Base-by-base conservation (phyloP, 2,888 invertebrate species). In the Polymixis flavicincta region DNA sequence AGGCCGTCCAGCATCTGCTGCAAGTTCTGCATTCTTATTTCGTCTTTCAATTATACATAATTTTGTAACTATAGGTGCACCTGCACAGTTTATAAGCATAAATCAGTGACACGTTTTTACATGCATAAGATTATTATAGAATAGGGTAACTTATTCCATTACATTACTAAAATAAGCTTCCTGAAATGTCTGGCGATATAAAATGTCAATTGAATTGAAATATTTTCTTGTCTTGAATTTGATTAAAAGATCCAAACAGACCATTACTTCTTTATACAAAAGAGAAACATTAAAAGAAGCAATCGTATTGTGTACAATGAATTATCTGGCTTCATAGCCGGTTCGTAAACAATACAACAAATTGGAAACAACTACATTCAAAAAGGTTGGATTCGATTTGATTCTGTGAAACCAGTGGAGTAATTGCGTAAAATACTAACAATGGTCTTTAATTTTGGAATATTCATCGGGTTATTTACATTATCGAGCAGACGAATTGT, bases 341-440 rank as follows among this genome's bases (percentile, higher is more conserved):
- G 4, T 5, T 73, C 59, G 32, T 71, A 22, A 37, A 37, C 63
- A 52, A 74, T 5, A 42, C 5, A 42, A 76, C 14, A 42, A 48
- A 57, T 48, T 28, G 66, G 11, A 48, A 76, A n/a, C 25, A 37
- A 45, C 5, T 75, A n/a, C 55, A 8, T n/a, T 14, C 11, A 17
- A 37, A 48, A 48, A 17, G 22, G 13, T 37, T 45, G 4, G 9
- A 9, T 66, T 59, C 14, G 1, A 28, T 8, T 69, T 61, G 28
- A 28, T 70, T 42, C 4, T 28, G 7, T 11, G 13, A 60, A 70
- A 54, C 4, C 25, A 45, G 42, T 6, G 42, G 11, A 11, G 11
- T 45, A 45, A 11, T 45, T 45, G 42, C 11, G 1, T 45, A 45
- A 45, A 11, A 11, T 1, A 13, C 11, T 1, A 11, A 11, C 42